phyloP scores from a whole-genome alignment of 2,113 vertebrate genomes.

The Psophia crepitans region DNA sequence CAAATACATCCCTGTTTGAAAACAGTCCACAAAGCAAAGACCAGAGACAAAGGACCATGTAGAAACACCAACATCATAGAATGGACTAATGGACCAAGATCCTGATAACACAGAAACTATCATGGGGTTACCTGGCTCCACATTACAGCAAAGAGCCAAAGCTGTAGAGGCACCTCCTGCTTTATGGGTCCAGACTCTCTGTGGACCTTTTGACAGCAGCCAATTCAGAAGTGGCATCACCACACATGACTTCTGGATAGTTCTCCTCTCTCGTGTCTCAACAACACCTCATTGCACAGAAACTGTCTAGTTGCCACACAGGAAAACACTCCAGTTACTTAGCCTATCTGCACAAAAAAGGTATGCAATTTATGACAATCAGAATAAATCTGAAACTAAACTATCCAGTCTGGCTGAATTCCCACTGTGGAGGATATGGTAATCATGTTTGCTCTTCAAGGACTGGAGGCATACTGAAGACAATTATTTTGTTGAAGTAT shows the following conservation, averaged over 20 bases:
- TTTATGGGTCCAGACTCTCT: not conserved
- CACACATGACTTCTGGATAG: too few species aligned
- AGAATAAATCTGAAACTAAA: not conserved
- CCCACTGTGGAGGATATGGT: not conserved
- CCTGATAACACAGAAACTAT: not conserved
- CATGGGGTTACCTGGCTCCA: not conserved
- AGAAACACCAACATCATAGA: not conserved
- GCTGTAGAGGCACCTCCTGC: too few species aligned
- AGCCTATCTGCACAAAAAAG: not conserved
- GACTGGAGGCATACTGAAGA: not conserved
- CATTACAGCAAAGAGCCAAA: not conserved
- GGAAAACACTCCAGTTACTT: not conserved
- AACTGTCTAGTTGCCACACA: not conserved
- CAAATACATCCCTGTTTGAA: not conserved
- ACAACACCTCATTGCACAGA: not conserved
- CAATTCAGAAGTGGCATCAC: not conserved
- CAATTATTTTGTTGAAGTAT: not conserved
- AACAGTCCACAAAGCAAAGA: not conserved
- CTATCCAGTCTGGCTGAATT: not conserved
- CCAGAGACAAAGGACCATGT: not conserved
- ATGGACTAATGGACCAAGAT: not conserved
- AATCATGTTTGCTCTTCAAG: not conserved
- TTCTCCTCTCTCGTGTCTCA: not conserved
- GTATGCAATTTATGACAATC: not conserved
- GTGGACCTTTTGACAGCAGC: not conserved